Evolutionary conservation across 1,140 invertebrate genomes (phyloP).

Genomic region (Zaprionus davidi): DNA sequence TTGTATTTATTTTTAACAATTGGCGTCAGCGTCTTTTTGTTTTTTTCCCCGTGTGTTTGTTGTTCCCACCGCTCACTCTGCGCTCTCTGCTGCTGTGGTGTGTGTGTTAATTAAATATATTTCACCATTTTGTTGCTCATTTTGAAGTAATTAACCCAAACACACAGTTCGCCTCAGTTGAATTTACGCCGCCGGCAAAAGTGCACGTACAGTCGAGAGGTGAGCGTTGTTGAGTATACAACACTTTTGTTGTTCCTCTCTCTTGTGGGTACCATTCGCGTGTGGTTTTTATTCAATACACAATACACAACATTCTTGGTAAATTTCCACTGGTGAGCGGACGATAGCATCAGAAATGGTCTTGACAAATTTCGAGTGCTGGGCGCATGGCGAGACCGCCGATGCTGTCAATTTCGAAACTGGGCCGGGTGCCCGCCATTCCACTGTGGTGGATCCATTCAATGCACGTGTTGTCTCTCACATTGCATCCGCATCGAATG

Average conservation of each 20-base stretch:
- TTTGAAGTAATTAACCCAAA: constrained; percentile 61
- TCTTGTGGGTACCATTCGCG: constrained; percentile 28
- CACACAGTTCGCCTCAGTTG: constrained; percentile 34
- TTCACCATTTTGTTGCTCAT: constrained; percentile 60
- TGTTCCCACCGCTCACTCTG: constrained; percentile 27
- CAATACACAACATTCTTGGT: constrained; percentile 50
- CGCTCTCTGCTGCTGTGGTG: constrained; percentile 14
- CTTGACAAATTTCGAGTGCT: constrained; percentile 82
- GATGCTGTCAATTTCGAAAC: constrained; percentile 64
- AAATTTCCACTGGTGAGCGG: constrained; percentile 69
- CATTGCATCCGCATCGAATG: constrained; percentile 63
- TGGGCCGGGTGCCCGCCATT: constrained; percentile 29
- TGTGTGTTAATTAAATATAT: constrained; percentile 69
- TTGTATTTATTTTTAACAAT: constrained; percentile 81
- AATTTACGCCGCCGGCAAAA: constrained; percentile 35
- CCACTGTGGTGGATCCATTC: constrained; percentile 64
- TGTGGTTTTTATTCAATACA: constrained; percentile 39
- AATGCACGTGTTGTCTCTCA: constrained; percentile 73
- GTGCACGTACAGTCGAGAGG: constrained; percentile 42
- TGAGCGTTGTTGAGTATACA: constrained; percentile 44
- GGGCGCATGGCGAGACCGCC: constrained; percentile 74
- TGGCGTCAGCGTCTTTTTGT: constrained; percentile 64
- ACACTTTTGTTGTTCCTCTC: constrained; percentile 25
- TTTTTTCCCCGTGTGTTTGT: constrained; percentile 32
- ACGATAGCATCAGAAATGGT: constrained; percentile 67